Conservation (phyloP, 2,797 vertebrate genomes). For the Coranthus polyacanthus region DNA sequence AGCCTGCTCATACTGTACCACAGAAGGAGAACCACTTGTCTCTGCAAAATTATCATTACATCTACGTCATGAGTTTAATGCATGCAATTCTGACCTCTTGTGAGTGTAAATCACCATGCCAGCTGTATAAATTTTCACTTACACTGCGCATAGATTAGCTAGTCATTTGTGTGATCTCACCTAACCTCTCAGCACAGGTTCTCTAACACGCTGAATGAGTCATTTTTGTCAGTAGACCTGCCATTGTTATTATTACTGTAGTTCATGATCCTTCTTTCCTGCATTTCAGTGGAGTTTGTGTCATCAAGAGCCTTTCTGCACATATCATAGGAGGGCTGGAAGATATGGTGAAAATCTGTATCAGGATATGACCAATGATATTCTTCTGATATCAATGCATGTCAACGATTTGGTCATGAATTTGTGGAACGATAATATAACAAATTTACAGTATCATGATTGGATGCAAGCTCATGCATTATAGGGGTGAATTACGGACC, state of each 20-base stretch:
- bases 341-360: constrained; percentile 1
- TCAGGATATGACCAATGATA: not conserved
- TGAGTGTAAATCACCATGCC: too few species aligned
- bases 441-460: too few species aligned
- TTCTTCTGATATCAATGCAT: not conserved
- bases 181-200: not conserved
- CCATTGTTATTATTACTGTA: not conserved
- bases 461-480: too few species aligned
- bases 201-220: constrained; percentile 7
- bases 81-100: not conserved
- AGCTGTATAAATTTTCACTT: not conserved
- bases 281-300: not conserved
- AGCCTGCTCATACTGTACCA: constrained; percentile 31
- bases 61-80: not conserved
- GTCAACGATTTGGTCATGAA: not conserved
- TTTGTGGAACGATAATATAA: too few species aligned
- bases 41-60: too few species aligned
- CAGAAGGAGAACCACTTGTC: constrained; percentile 26
- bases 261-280: not conserved
- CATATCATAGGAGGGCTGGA: not conserved
- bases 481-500: too few species aligned
- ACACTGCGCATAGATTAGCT: not conserved
- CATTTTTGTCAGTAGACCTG: not conserved
- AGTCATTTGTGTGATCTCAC: constrained; percentile 9
- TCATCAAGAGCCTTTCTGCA: not conserved